Conservation (phyloP, 2,888 invertebrate species). For the Saturnia pavonia region DNA sequence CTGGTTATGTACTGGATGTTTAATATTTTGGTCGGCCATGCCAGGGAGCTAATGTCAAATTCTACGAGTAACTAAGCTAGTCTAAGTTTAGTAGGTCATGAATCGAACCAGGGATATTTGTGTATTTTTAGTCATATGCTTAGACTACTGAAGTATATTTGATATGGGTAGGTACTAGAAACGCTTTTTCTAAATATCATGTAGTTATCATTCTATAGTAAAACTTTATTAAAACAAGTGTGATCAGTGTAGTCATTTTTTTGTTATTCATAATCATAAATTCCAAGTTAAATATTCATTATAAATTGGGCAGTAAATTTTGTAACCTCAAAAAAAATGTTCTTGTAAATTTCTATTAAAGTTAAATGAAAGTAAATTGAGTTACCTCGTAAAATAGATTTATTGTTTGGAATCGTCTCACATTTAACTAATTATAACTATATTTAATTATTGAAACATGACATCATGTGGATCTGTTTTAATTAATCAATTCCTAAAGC, state of each 20-base stretch:
- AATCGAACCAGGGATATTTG: background rate
- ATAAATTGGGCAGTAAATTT: background rate
- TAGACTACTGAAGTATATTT: background rate
- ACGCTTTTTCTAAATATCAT: background rate
- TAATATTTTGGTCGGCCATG: background rate
- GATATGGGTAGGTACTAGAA: background rate
- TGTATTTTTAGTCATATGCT: background rate
- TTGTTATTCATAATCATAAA: background rate
- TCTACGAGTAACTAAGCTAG: background rate
- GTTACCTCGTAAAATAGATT: background rate
- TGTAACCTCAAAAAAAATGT: background rate
- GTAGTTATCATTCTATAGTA: background rate
- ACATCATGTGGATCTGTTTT: slow-evolving; percentile 42
- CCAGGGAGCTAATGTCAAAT: background rate
- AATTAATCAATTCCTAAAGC: slow-evolving; percentile 70
- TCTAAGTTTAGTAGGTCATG: background rate
- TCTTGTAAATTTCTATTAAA: background rate
- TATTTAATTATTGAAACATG: slow-evolving; percentile 53
- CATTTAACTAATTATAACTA: slow-evolving; percentile 48
- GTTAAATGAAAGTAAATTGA: background rate
- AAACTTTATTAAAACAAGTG: background rate
- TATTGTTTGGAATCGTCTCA: slow-evolving; percentile 10
- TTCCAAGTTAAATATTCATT: background rate
- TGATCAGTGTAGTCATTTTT: background rate
- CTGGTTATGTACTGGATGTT: background rate